Evolutionary conservation across 2,888 invertebrate genomes (phyloP), one percentile per base, ranked within the genome.

Genomic region (Graphium colonna): DNA sequence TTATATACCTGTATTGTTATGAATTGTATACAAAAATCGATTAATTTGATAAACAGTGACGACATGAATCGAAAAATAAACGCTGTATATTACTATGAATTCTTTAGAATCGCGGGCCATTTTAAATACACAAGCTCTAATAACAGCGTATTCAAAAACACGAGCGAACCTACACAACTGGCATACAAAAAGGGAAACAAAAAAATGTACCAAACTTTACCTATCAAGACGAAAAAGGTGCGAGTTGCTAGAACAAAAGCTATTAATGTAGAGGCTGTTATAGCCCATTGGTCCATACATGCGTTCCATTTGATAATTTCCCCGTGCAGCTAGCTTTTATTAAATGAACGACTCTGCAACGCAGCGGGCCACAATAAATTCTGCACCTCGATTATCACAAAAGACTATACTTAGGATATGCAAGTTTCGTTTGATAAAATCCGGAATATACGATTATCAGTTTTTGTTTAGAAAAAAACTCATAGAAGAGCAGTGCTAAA

Each of bases 261-360:
- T 86, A 84, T 84, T 81, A 82, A 82, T 80, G 81, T 79, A 81
- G 78, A 78, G 75, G 71, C 79, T 77, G 77, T 81, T 77, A 76
- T 85, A 79, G 82, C 67, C 78, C 81, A 83, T 67, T 86, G 86
- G 78, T 72, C 81, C 77, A 80, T 80, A 77, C 77, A 82, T 84
- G 82, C 79, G 82, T 84, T 83, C 79, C 85, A 86, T 86, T 87
- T 86, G 84, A 87, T 88, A 86, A 87, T 85, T 82, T 79, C 82
- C 82, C 79, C 83, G 84, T 80, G 76, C 75, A 73, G 74, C n/a
- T n/a, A n/a, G 79, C 77, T 86, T 85, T 87, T 88, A 88, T 89
- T 85, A 84, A 87, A 84, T 87, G 78, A 83, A 81, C 71, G 47
- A 44, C 57, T 57, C 53, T 61, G 64, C 58, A 57, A 59, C 55